Base-by-base conservation (phyloP, 1,140 invertebrate genomes). In the Camponotus vicinus region DNA sequence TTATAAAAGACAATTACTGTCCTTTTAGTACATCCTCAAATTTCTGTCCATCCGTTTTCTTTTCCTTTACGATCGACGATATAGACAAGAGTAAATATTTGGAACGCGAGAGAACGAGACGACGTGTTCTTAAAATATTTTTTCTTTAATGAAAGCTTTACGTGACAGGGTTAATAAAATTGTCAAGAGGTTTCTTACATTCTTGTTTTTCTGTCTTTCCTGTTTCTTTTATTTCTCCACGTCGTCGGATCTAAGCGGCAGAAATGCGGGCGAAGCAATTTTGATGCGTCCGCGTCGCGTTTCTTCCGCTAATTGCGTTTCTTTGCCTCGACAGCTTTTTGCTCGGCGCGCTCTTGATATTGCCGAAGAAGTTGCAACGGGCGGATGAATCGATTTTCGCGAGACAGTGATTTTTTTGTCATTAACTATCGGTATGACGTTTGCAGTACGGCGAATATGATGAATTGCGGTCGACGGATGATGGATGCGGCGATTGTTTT, bases 291-390 rank as follows among this genome's bases (percentile, higher is more conserved):
- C 64, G 49, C 69, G 45, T 86, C 61, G 15, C 57, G 70, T 21
- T n/a, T n/a, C n/a, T n/a, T n/a, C n/a, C n/a, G n/a, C 34, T 77
- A 87, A 87, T 86, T 86, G 70, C 63, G 42, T 67, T 69, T 87
- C 55, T 67, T 77, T 52, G 34, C 15, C 7, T 21, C 69, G 1
- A 55, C 9, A 7, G 8, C 34, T 77, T 86, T 86, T 85, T 77
- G 59, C 21, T 8, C 13, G 27, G 32, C 4, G 6, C 6, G 21
- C 42, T 27, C 11, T 63, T 61, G 55, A 59, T 40, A 34, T 27
- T 32, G 63, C 52, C 69, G 55, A 87, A 86, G 70, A 32, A 83
- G 69, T 37, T 49, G 40, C 40, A 55, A 45, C 15, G 79, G 55
- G 9, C 18, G 59, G 18, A 45, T 52, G 79, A 71, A 82, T 83